Conservation (phyloP, 2,797 vertebrate genomes). For the Arctocebus calabarensis region DNA sequence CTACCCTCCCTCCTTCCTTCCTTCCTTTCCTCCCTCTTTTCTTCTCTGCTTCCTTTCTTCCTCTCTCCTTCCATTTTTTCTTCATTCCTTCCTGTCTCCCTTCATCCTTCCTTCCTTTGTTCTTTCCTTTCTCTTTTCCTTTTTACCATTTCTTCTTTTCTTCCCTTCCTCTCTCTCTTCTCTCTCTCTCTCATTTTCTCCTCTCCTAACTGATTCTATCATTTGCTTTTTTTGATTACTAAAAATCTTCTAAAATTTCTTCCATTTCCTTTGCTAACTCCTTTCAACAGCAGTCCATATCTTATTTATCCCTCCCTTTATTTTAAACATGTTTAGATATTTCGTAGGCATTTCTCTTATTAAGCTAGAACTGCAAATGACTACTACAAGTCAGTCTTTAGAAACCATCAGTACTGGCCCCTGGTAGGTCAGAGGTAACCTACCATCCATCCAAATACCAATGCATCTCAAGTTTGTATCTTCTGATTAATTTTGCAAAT, state of each 20-base stretch:
- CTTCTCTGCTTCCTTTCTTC: not conserved
- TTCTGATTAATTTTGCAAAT: not conserved
- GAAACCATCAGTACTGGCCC: not conserved
- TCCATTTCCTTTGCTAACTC: not conserved
- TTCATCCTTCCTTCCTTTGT: not conserved
- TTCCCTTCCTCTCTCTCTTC: not conserved
- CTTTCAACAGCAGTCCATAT: not conserved
- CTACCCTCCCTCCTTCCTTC: not conserved
- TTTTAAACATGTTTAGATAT: not conserved
- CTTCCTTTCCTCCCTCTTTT: accelerated
- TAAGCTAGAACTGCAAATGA: not conserved
- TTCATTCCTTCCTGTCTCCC: not conserved
- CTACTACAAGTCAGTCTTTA: not conserved
- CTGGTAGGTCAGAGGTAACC: too few species aligned
- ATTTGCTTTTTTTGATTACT: not conserved
- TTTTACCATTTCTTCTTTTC: not conserved
- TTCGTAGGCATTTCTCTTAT: too few species aligned
- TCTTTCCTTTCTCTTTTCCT: not conserved
- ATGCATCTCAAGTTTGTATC: too few species aligned
- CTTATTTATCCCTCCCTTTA: not conserved
- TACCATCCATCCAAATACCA: too few species aligned
- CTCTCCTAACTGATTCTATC: not conserved
- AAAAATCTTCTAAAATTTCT: not conserved
- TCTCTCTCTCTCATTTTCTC: not conserved
- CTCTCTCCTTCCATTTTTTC: not conserved